Conservation (phyloP, 2,888 invertebrate species). For the Dynastes maya region DNA sequence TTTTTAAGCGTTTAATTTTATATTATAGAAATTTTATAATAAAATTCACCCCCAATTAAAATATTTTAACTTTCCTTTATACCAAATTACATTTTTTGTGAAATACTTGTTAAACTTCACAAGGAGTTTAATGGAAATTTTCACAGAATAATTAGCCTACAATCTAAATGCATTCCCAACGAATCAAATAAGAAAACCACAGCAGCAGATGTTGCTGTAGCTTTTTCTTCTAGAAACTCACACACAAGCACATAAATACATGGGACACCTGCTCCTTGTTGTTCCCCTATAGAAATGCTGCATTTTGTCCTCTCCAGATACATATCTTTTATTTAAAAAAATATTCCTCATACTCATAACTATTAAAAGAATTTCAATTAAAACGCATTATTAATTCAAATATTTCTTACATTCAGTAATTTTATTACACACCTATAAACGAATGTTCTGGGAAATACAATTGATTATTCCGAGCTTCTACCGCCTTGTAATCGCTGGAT, state of each 20-base stretch:
- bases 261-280: constrained; percentile 3
- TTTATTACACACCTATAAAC: not conserved
- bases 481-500: not conserved
- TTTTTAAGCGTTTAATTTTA: too few species aligned
- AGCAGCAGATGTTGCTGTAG: not conserved
- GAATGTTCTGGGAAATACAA: too few species aligned
- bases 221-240: not conserved
- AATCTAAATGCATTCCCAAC: not conserved
- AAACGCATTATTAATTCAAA: not conserved
- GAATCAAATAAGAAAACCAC: not conserved
- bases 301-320: not conserved
- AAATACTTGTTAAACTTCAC: not conserved
- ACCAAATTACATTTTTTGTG: not conserved
- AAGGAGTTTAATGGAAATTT: not conserved
- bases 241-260: not conserved
- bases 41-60: not conserved
- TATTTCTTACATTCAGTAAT: not conserved
- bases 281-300: not conserved
- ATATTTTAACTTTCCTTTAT: not conserved
- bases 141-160: not conserved
- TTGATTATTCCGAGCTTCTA: too few species aligned
- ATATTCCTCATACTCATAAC: too few species aligned
- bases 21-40: too few species aligned
- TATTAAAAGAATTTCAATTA: not conserved
- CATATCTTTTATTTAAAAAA: not conserved